A percentile compares a stretch with the other conserved stretches of the same genome.
Evolutionary conservation across 2,113 vertebrate genomes (phyloP).

Genomic region (Trichomycterus rosablanca): DNA sequence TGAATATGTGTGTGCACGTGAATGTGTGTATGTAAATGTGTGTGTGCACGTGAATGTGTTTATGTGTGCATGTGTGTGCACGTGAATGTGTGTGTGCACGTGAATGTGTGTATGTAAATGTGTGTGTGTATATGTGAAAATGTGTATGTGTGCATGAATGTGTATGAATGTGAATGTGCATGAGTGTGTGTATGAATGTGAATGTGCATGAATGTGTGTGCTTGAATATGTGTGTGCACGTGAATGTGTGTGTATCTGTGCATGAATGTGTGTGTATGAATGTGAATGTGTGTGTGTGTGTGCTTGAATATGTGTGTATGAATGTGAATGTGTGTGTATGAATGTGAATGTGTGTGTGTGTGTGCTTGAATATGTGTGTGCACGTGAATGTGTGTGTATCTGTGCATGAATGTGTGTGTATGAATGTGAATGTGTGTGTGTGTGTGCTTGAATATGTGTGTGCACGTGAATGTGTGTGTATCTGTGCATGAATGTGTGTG

Average conservation of each 20-base stretch:
- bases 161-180: not conserved
- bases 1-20: slow-evolving; percentile 7
- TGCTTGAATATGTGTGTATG: not conserved
- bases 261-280: slow-evolving; percentile 3
- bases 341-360: slow-evolving; percentile 1
- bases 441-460: not conserved
- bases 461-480: not conserved
- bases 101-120: too few relatives aligned
- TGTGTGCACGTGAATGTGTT: not conserved
- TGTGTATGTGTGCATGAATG: too few relatives aligned
- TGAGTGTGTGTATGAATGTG: not conserved
- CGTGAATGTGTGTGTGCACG: too few relatives aligned
- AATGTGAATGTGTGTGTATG: not conserved
- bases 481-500: not conserved
- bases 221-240: too few relatives aligned
- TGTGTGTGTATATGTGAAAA: too few relatives aligned
- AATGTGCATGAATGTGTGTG: slow-evolving; percentile 7
- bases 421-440: slow-evolving; percentile 9
- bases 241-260: not conserved
- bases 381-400: not conserved
- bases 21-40: not conserved
- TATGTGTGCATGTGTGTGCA: slow-evolving; percentile 13
- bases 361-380: slow-evolving; percentile 20
- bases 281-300: slow-evolving; percentile 17
- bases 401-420: not conserved